phyloP scores from a whole-genome alignment of 2,113 vertebrate species.

The Phylloscopus trochilus region DNA sequence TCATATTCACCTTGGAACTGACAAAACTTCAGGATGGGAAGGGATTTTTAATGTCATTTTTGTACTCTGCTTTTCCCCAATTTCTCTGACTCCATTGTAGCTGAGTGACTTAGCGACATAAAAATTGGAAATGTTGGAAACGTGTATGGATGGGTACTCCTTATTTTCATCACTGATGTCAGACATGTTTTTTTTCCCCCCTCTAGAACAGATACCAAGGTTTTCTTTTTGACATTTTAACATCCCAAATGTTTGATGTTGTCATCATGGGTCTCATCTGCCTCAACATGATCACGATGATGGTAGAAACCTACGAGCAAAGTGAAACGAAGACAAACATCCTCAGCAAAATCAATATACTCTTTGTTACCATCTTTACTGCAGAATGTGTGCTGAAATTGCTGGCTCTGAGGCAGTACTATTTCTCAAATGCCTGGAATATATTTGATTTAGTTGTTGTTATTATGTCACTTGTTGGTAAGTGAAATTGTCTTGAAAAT shows the following conservation, averaged over 20 bases:
- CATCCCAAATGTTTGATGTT: conserved; percentile 68
- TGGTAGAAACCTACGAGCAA: conserved; percentile 73
- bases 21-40: background rate
- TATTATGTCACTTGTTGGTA: conserved; percentile 71
- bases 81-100: background rate
- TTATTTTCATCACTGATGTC: background rate
- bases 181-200: background rate
- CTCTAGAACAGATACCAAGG: conserved; percentile 75
- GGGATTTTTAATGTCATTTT: background rate
- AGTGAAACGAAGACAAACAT: conserved; percentile 29
- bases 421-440: conserved; percentile 77
- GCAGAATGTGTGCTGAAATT: conserved; percentile 73
- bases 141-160: rapidly evolving
- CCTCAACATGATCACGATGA: conserved; percentile 79
- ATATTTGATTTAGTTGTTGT: conserved; percentile 78
- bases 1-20: background rate
- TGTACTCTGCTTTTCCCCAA: background rate
- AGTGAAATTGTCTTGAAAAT: background rate
- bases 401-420: conserved; percentile 73
- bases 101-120: background rate
- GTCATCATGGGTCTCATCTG: conserved; percentile 74
- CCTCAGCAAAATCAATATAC: conserved; percentile 70
- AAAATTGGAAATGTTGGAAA: background rate
- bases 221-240: conserved; percentile 72
- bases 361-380: conserved; percentile 73